Evolutionary conservation across 1,140 invertebrate genomes (phyloP).

Genomic region (Helicoverpa zea): DNA sequence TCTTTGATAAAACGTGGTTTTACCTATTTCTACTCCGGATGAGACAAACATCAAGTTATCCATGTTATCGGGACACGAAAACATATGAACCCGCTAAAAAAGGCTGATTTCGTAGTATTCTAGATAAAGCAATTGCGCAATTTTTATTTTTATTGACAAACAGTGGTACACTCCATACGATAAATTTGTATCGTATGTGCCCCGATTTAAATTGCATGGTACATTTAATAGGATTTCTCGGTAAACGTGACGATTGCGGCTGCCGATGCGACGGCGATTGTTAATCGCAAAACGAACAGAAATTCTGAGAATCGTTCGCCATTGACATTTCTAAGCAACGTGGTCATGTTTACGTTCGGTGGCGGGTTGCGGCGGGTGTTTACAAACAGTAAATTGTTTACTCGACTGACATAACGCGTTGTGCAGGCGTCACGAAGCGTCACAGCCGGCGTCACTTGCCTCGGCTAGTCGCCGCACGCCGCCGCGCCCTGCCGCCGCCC

Average conservation of each 20-base stretch:
- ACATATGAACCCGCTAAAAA: conserved; percentile 1
- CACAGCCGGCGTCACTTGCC: conserved; percentile 66
- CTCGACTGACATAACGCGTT: conserved; percentile 64
- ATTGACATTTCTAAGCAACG: conserved; percentile 74
- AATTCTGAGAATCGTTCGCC: conserved; percentile 59
- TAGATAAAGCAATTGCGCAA: conserved; percentile 31
- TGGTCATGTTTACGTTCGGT: conserved; percentile 74
- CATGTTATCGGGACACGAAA: conserved; percentile 19
- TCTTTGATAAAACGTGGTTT: too few relatives aligned
- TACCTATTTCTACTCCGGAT: neutral
- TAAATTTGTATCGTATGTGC: neutral
- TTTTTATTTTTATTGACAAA: conserved; percentile 9
- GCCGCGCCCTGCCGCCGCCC: conserved; percentile 60
- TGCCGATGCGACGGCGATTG: conserved; percentile 27
- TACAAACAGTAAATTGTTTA: conserved; percentile 83
- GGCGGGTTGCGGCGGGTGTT: conserved; percentile 68
- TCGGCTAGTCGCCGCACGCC: conserved; percentile 47
- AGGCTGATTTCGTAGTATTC: neutral
- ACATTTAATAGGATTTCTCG: conserved; percentile 28
- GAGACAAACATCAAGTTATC: conserved; percentile 14
- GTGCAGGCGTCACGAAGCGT: conserved; percentile 69
- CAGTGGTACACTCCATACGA: neutral
- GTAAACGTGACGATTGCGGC: conserved; percentile 18
- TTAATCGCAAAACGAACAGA: conserved; percentile 49
- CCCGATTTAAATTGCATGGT: neutral